A percentile compares a stretch with the other conserved stretches of the same genome.
phyloP scores from a whole-genome alignment of 2,888 invertebrate species.

The Candidula unifasciata region DNA sequence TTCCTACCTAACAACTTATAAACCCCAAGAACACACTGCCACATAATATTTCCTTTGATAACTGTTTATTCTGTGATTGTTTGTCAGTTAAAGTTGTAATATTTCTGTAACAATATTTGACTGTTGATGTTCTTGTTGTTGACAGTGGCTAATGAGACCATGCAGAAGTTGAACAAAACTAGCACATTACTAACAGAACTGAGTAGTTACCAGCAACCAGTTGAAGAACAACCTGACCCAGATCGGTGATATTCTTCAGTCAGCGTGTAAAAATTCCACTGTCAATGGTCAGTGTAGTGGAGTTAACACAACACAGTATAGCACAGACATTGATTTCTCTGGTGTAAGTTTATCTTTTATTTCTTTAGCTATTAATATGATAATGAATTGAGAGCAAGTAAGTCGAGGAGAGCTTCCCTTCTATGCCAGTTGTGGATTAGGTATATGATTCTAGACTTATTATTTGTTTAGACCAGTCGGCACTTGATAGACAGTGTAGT shows the following conservation, averaged over 20 bases:
- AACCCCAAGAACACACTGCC: too few species aligned
- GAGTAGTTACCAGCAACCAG: conserved; percentile 7
- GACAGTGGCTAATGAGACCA: conserved; percentile 48
- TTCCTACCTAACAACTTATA: too few species aligned
- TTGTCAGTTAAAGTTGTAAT: neutral
- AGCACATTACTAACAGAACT: neutral
- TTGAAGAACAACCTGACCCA: conserved; percentile 43
- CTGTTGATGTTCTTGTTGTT: neutral
- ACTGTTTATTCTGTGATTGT: too few species aligned
- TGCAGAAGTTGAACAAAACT: conserved; percentile 29
- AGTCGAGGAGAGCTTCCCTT: too few species aligned
- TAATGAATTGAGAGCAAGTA: neutral
- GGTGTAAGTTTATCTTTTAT: conserved; percentile 27
- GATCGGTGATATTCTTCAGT: conserved; percentile 23
- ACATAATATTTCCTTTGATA: too few species aligned
- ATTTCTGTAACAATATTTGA: neutral
- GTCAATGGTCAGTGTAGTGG: conserved; percentile 6
- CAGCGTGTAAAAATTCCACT: neutral
- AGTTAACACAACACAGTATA: conserved; percentile 35
- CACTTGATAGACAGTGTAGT: too few species aligned
- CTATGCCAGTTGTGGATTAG: too few species aligned
- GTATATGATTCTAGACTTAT: too few species aligned
- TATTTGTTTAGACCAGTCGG: too few species aligned
- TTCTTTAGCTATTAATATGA: neutral
- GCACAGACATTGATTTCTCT: conserved; percentile 39